Conservation (phyloP, 2,888 invertebrate genomes). For the Pecten maximus region DNA sequence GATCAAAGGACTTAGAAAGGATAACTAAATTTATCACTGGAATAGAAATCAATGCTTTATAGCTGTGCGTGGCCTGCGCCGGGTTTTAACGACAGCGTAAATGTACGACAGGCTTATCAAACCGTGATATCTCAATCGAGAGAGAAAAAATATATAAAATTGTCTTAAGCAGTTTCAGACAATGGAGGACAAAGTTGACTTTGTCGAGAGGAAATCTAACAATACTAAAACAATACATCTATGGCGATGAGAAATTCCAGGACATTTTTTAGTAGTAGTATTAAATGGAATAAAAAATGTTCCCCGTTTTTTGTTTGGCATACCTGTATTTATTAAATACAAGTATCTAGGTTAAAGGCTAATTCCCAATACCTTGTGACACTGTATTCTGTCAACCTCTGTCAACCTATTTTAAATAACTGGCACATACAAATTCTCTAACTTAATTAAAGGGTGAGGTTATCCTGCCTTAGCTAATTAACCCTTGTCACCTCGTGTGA, state of each 20-base stretch:
- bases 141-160: background rate
- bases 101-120: background rate
- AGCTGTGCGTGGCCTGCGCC: background rate
- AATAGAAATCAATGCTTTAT: slow-evolving; percentile 20
- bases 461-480: too few species aligned
- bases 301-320: background rate
- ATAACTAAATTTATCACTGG: slow-evolving; percentile 5
- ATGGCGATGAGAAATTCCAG: background rate
- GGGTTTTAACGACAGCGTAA: background rate
- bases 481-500: too few species aligned
- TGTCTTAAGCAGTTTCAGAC: background rate
- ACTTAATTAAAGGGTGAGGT: too few species aligned
- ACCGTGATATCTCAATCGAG: background rate
- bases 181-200: background rate
- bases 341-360: background rate
- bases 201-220: background rate
- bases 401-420: too few species aligned
- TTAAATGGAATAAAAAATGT: background rate
- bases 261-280: background rate
- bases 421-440: too few species aligned
- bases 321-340: background rate
- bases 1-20: background rate
- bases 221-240: background rate
- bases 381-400: background rate
- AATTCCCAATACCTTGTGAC: background rate